Evolutionary conservation across 2,113 vertebrate species (phyloP).

Genomic region (Neogale vison): DNA sequence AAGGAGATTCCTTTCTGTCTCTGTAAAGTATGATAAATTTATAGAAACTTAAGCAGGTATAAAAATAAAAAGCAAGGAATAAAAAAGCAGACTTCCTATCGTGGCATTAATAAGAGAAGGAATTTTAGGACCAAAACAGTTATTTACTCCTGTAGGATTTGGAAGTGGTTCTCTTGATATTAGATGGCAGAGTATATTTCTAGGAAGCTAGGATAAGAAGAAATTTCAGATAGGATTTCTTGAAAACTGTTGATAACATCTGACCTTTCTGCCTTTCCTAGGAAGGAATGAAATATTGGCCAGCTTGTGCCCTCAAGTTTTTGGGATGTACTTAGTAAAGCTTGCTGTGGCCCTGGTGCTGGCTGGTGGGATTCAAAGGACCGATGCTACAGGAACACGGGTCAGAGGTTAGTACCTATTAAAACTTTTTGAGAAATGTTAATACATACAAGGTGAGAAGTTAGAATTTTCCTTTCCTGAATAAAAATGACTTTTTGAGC

Average conservation of each 20-base stretch:
- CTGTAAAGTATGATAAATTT: not conserved
- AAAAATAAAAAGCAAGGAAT: not conserved
- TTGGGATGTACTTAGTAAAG: constrained; percentile 97
- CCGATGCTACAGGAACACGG: constrained; percentile 93
- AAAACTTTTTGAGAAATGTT: not conserved
- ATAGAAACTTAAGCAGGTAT: not conserved
- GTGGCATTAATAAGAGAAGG: not conserved
- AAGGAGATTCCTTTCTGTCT: not conserved
- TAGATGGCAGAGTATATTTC: not conserved
- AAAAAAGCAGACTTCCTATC: not conserved
- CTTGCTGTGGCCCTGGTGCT: constrained; percentile 96
- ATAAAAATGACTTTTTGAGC: constrained; percentile 25
- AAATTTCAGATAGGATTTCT: constrained; percentile 33
- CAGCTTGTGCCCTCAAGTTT: constrained; percentile 97
- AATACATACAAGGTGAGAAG: not conserved
- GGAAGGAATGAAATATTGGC: constrained; percentile 95
- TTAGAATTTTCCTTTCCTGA: not conserved
- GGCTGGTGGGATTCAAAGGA: constrained; percentile 96
- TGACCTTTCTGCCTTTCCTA: constrained; percentile 76
- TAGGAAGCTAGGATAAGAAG: not conserved
- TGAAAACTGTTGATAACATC: constrained; percentile 22
- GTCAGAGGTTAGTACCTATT: constrained; percentile 90
- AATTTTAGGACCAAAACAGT: not conserved
- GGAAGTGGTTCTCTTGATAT: not conserved
- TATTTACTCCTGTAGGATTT: constrained; percentile 6